Percentiles rank a stretch among this genome's conserved stretches.
These are phyloP conservation scores for Nasonia giraulti DNA, from an alignment of 1,140 invertebrate species.

Conservation along the genomic window DNA sequence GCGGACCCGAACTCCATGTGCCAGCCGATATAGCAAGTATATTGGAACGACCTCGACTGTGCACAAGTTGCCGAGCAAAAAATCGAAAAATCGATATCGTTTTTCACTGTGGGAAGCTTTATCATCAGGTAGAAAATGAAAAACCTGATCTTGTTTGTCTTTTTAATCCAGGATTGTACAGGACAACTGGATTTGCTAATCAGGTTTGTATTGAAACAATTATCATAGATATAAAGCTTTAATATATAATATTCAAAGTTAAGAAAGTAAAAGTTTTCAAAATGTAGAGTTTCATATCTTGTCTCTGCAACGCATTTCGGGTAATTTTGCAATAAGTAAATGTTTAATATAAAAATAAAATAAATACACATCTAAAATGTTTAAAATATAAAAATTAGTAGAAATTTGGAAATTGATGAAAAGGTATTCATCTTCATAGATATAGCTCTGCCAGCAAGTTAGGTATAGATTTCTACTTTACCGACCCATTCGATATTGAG, in stretches of 20 bases:
- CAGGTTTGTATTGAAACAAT: conserved; percentile 26
- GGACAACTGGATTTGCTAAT: conserved; percentile 76
- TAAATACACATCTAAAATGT: too few relatives aligned
- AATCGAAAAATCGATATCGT: conserved; percentile 73
- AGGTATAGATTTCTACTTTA: neutral
- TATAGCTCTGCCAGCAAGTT: neutral
- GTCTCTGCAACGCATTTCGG: too few relatives aligned
- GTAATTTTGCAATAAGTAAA: too few relatives aligned
- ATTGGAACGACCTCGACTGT: conserved; percentile 73
- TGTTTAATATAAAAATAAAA: too few relatives aligned
- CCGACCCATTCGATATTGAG: neutral
- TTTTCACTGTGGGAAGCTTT: conserved; percentile 76
- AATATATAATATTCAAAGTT: too few relatives aligned
- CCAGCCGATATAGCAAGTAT: conserved; percentile 74
- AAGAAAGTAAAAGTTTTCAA: too few relatives aligned
- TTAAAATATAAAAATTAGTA: too few relatives aligned
- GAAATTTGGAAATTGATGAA: too few relatives aligned
- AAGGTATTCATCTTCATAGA: too few relatives aligned
- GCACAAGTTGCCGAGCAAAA: conserved; percentile 69
- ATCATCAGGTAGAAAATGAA: conserved; percentile 76
- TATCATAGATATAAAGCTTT: too few relatives aligned
- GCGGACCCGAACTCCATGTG: conserved; percentile 79
- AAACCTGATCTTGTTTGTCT: conserved; percentile 79
- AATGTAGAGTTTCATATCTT: too few relatives aligned
- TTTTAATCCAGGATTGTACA: conserved; percentile 83